A percentile compares a stretch with the other conserved stretches of the same genome.
phyloP scores from a whole-genome alignment of 2,888 invertebrate species.

The Drosophila formosana region DNA sequence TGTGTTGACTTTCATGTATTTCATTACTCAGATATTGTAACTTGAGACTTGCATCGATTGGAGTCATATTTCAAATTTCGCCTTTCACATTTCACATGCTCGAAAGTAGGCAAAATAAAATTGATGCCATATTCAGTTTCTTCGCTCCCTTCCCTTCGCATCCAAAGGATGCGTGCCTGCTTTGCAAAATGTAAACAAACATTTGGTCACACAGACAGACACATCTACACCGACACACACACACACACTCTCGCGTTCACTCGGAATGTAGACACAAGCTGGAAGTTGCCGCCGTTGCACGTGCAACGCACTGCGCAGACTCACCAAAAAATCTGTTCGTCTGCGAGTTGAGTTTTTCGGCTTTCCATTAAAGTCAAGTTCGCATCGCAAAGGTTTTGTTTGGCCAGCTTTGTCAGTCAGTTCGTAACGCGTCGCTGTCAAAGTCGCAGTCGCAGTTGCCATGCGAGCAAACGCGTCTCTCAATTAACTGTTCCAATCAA shows the following conservation, averaged over 20 bases:
- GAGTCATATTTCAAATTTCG: conserved; percentile 43
- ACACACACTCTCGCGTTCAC: not conserved
- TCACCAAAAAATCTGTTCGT: conserved; percentile 56
- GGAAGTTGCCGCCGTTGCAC: conserved; percentile 68
- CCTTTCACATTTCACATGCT: conserved; percentile 52
- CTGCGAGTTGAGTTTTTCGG: conserved; percentile 46
- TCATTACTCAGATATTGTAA: conserved; percentile 16
- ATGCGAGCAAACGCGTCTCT: conserved; percentile 20
- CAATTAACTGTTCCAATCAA: not conserved
- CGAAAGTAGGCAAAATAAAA: conserved; percentile 66
- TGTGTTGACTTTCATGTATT: conserved; percentile 35
- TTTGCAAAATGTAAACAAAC: conserved; percentile 68
- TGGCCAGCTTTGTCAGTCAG: conserved; percentile 41
- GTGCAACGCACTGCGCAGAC: conserved; percentile 71
- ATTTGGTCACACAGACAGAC: conserved; percentile 46
- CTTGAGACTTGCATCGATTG: conserved; percentile 14
- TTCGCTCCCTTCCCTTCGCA: not conserved
- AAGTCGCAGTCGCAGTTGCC: conserved; percentile 44
- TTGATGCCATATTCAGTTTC: conserved; percentile 33
- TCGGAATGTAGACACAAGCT: conserved; percentile 27
- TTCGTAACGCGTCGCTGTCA: conserved; percentile 60
- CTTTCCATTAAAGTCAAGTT: conserved; percentile 62
- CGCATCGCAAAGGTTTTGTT: conserved; percentile 44
- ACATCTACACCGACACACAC: conserved; percentile 16
- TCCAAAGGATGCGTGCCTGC: not conserved